Percentiles rank a stretch among this genome's conserved stretches.
Conservation (phyloP, 2,888 invertebrate species). For the Lypha dubia region DNA sequence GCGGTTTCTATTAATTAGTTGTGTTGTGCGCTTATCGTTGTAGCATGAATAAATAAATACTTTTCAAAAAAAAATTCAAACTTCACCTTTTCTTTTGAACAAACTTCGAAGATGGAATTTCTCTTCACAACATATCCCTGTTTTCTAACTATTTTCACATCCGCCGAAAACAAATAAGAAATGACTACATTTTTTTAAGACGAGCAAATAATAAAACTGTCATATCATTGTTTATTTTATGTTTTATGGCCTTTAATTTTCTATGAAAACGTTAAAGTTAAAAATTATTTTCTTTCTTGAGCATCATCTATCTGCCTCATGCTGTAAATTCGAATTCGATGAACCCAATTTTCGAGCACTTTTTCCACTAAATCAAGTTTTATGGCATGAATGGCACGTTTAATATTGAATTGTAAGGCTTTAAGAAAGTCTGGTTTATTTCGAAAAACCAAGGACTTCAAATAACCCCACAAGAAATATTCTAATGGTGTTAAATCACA, state of each 20-base stretch:
- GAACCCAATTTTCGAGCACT: neutral
- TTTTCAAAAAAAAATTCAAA: too few relatives aligned
- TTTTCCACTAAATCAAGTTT: too few relatives aligned
- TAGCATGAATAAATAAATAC: too few relatives aligned
- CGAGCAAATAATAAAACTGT: slow-evolving; percentile 53
- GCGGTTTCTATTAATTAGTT: too few relatives aligned
- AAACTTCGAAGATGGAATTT: neutral
- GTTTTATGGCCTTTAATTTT: slow-evolving; percentile 39
- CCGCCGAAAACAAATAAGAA: neutral
- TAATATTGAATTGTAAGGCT: too few relatives aligned
- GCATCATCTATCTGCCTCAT: neutral
- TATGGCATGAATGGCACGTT: too few relatives aligned
- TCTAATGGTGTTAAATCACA: too few relatives aligned
- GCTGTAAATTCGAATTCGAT: neutral
- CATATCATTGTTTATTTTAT: slow-evolving; percentile 52
- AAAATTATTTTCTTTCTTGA: slow-evolving; percentile 12
- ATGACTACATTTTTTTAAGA: slow-evolving; percentile 15
- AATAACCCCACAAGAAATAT: too few relatives aligned
- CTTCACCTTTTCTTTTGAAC: too few relatives aligned
- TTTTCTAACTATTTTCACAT: neutral
- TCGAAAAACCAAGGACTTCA: too few relatives aligned
- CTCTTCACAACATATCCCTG: neutral
- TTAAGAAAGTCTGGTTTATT: too few relatives aligned
- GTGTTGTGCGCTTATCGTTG: too few relatives aligned
- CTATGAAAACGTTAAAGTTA: slow-evolving; percentile 3